Conservation (phyloP, 2,797 vertebrate genomes). For the Euphonia xanthogaster region DNA sequence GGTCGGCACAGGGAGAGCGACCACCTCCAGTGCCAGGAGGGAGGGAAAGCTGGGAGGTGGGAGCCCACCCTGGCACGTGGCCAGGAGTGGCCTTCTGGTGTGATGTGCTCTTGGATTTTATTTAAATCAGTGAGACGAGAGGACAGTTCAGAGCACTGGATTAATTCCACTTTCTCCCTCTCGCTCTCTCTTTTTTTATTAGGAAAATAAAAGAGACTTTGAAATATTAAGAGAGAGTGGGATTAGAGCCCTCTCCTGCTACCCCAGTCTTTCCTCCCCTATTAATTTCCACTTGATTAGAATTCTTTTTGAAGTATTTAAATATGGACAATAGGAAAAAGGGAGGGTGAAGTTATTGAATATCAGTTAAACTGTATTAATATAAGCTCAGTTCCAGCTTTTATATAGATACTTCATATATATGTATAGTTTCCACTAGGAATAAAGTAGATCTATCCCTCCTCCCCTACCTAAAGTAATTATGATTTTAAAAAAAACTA, state of each 20-base stretch:
- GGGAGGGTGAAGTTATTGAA: conserved; percentile 99
- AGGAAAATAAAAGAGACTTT: conserved; percentile 99
- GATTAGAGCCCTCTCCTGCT: conserved; percentile 98
- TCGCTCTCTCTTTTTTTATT: conserved; percentile 84
- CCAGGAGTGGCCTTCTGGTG: conserved; percentile 85
- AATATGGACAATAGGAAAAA: conserved; percentile 96
- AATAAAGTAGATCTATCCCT: conserved; percentile 77
- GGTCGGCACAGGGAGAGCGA: fast-evolving
- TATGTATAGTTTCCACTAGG: conserved; percentile 82
- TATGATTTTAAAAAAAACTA: conserved; percentile 74
- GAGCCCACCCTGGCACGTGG: conserved; percentile 82
- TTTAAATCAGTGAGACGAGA: conserved; percentile 94
- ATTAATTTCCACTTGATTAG: conserved; percentile 99
- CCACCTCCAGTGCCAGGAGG: conserved; percentile 30
- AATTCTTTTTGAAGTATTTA: conserved; percentile 99
- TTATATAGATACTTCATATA: conserved; percentile 81
- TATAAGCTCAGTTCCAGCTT: conserved; percentile 87
- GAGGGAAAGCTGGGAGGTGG: conserved; percentile 76
- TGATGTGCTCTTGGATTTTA: conserved; percentile 92
- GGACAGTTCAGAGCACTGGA: conserved; percentile 96
- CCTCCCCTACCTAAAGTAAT: conserved; percentile 81
- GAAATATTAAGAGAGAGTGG: conserved; percentile 99
- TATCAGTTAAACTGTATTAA: conserved; percentile 99
- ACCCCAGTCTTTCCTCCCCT: conserved; percentile 92
- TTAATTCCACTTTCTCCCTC: conserved; percentile 89